Conservation (phyloP, 2,888 invertebrate species). For the Mantis religiosa region DNA sequence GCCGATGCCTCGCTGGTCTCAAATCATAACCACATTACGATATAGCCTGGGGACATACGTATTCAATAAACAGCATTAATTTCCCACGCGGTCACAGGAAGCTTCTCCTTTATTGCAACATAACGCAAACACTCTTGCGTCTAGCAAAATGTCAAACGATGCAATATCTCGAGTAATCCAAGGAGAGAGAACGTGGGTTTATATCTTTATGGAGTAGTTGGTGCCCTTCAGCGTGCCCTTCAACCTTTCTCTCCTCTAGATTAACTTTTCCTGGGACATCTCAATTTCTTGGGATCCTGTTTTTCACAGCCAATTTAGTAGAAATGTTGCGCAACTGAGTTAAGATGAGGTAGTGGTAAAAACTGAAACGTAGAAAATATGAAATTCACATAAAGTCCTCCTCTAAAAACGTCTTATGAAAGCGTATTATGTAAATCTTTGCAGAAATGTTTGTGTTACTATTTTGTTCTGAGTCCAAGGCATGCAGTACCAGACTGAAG, state of each 20-base stretch:
- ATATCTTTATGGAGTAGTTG: background rate
- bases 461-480: no score
- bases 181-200: background rate
- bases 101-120: background rate
- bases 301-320: no score
- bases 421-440: no score
- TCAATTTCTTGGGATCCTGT: no score
- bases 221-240: background rate
- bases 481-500: no score
- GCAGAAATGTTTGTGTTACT: no score
- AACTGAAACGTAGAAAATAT: no score
- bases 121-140: background rate
- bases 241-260: background rate
- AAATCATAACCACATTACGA: background rate
- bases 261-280: background rate
- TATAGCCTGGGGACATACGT: background rate
- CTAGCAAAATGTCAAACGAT: background rate
- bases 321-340: no score
- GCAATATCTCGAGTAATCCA: background rate
- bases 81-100: background rate
- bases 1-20: background rate
- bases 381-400: no score
- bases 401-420: no score
- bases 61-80: background rate
- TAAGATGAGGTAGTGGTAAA: no score